phyloP scores from a whole-genome alignment of 1,140 invertebrate genomes.

The Campoletis sonorensis region DNA sequence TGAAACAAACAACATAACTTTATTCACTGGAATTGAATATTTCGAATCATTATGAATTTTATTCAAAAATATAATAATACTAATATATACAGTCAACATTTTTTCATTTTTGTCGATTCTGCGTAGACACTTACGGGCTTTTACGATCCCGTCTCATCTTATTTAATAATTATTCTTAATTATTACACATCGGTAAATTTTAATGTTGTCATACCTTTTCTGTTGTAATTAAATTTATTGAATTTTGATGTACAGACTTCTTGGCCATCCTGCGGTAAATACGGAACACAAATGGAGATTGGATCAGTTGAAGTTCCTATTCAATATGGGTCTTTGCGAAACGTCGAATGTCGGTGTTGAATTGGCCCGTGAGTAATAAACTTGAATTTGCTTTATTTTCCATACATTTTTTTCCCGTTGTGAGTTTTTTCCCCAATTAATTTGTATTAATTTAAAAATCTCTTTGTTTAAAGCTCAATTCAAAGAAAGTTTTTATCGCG shows the following conservation, averaged over 20 bases:
- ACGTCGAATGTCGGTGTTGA: slow-evolving; percentile 78
- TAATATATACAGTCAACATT: too few species aligned
- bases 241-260: slow-evolving; percentile 76
- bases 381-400: background rate
- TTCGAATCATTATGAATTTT: too few species aligned
- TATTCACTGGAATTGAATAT: background rate
- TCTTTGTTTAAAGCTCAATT: slow-evolving; percentile 68
- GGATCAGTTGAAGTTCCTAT: slow-evolving; percentile 81
- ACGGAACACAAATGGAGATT: slow-evolving; percentile 81
- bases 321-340: slow-evolving; percentile 81
- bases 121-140: too few species aligned
- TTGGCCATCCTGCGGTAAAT: slow-evolving; percentile 79
- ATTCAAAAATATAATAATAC: too few species aligned
- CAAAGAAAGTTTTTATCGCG: slow-evolving; percentile 81
- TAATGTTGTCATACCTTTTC: too few species aligned
- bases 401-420: too few species aligned
- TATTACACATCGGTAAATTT: background rate
- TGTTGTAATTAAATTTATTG: background rate
- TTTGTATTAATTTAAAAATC: background rate
- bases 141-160: too few species aligned
- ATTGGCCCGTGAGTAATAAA: slow-evolving; percentile 76
- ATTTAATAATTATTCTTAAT: slow-evolving; percentile 47
- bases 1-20: background rate
- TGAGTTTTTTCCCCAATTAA: background rate
- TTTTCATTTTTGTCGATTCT: too few species aligned